Percentiles rank a stretch among this genome's conserved stretches.
Conservation (phyloP, 1,140 invertebrate species). For the Drosophila oshimai region DNA sequence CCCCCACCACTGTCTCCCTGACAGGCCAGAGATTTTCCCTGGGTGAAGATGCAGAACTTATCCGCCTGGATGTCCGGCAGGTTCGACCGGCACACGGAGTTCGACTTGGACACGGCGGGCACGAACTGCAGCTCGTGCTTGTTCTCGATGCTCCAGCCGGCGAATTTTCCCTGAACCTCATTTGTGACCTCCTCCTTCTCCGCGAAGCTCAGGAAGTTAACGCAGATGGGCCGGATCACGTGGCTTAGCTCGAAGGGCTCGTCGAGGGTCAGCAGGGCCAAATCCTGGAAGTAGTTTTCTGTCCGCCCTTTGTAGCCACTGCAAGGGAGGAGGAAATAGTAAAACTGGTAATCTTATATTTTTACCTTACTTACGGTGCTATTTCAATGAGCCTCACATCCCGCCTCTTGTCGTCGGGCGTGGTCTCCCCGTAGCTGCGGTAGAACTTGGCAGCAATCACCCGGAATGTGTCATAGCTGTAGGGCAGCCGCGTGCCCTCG, state of each 20-base stretch:
- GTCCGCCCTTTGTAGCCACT: conserved; percentile 39
- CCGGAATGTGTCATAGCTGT: conserved; percentile 21
- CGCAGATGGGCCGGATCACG: conserved; percentile 55
- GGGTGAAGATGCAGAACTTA: conserved; percentile 65
- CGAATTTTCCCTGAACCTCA: conserved; percentile 38
- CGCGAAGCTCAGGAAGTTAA: conserved; percentile 22
- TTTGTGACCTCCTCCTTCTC: conserved; percentile 59
- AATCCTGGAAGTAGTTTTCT: conserved; percentile 33
- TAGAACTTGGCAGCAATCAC: conserved; percentile 59
- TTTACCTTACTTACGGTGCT: conserved; percentile 13
- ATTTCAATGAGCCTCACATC: conserved; percentile 44
- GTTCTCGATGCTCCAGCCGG: conserved; percentile 61
- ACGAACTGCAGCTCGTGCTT: conserved; percentile 60
- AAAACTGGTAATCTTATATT: background rate
- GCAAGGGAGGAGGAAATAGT: background rate
- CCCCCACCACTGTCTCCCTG: conserved; percentile 68
- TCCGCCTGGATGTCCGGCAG: conserved; percentile 48
- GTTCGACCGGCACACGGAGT: conserved; percentile 14
- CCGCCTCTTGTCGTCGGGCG: conserved; percentile 2
- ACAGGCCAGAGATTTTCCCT: conserved; percentile 53
- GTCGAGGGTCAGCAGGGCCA: conserved; percentile 48
- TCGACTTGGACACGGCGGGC: conserved; percentile 38
- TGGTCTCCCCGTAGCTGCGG: conserved; percentile 28
- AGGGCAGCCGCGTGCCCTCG: conserved; percentile 6
- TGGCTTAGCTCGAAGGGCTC: conserved; percentile 43